Evolutionary conservation across 2,888 invertebrate species (phyloP).

Genomic region (Notodonta ziczac): DNA sequence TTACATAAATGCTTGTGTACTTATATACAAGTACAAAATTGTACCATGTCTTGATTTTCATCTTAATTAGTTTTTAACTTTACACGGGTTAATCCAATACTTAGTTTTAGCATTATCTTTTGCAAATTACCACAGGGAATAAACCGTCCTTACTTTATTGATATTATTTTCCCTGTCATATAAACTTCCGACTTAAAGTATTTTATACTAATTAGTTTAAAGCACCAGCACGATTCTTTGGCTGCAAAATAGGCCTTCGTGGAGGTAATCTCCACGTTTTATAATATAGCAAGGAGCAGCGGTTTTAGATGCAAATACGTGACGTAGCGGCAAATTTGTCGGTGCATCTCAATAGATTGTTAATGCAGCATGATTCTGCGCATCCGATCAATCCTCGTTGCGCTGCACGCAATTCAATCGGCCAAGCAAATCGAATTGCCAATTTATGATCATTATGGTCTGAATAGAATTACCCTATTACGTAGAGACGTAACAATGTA

Average conservation of each 20-base stretch:
- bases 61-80: conserved; percentile 24
- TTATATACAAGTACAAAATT: conserved; percentile 28
- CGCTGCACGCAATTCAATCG: conserved; percentile 57
- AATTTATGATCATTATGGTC: conserved; percentile 62
- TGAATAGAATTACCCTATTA: conserved; percentile 55
- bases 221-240: too few species aligned
- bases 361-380: conserved; percentile 49
- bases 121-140: too few species aligned
- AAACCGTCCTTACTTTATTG: too few species aligned
- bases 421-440: conserved; percentile 64
- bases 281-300: background rate
- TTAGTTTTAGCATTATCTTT: too few species aligned
- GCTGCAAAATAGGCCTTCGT: background rate
- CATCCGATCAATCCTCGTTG: conserved; percentile 61
- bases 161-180: too few species aligned
- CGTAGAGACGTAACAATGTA: conserved; percentile 38
- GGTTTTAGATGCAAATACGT: conserved; percentile 43
- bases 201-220: too few species aligned
- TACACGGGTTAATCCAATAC: background rate
- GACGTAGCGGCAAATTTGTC: conserved; percentile 64
- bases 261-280: too few species aligned
- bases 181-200: too few species aligned
- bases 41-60: conserved; percentile 40
- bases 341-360: conserved; percentile 48
- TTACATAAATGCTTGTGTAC: conserved; percentile 39